Percentiles rank a stretch among this genome's conserved stretches.
phyloP scores from a whole-genome alignment of 2,113 vertebrate genomes.

The Proteles cristata region DNA sequence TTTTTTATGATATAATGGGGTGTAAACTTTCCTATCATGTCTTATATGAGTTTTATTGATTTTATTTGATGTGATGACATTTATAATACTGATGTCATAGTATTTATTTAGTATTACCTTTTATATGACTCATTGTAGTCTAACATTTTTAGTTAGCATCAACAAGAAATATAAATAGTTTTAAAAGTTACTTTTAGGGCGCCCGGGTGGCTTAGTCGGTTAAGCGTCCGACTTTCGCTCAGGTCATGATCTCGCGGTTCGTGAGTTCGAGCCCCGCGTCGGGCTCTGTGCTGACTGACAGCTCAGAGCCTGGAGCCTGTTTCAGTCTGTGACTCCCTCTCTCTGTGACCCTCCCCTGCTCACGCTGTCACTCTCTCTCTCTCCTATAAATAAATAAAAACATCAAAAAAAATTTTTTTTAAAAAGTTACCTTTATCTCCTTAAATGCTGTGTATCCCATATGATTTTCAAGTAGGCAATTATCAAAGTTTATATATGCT shows the following conservation, averaged over 20 bases:
- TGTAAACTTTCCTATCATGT: not conserved
- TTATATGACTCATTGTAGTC: not conserved
- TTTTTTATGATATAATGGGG: not conserved
- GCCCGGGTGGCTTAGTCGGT: too few relatives aligned
- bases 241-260: too few relatives aligned
- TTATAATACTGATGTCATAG: not conserved
- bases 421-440: not conserved
- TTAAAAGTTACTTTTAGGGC: not conserved
- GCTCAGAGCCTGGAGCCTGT: too few relatives aligned
- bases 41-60: not conserved
- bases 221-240: too few relatives aligned
- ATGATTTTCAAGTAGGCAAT: not conserved
- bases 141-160: not conserved
- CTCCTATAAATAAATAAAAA: too few relatives aligned
- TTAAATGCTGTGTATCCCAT: not conserved
- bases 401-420: too few relatives aligned
- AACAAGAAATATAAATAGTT: not conserved
- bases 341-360: too few relatives aligned
- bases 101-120: not conserved
- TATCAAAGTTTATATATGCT: not conserved
- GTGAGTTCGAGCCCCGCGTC: too few relatives aligned
- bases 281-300: too few relatives aligned
- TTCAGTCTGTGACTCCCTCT: too few relatives aligned
- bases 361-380: too few relatives aligned
- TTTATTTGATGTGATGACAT: not conserved